These are phyloP conservation scores for Linnaemya tessellans DNA, from an alignment of 2,888 invertebrate species.

Conservation along the genomic window DNA sequence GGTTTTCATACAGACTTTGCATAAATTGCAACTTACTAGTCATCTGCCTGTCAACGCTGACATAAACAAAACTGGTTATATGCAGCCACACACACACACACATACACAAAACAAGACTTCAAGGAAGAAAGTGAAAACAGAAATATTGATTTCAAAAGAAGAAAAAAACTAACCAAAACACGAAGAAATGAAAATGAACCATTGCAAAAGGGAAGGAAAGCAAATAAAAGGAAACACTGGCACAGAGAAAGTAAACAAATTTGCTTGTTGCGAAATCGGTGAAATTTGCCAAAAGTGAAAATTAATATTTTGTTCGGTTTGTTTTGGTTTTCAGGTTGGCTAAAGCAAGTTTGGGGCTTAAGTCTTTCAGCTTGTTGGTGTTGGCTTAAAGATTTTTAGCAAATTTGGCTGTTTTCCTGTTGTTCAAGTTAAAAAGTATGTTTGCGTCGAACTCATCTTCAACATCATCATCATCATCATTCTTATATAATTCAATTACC, in stretches of 20 bases:
- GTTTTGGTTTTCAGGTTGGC: background rate
- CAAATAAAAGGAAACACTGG: conserved; percentile 40
- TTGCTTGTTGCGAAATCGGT: conserved; percentile 3
- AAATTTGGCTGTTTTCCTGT: background rate
- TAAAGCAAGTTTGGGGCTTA: conserved; percentile 33
- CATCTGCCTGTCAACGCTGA: conserved; percentile 70
- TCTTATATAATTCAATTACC: conserved; percentile 4
- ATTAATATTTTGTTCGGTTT: background rate
- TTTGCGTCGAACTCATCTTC: background rate
- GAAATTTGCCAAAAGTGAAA: conserved; percentile 55
- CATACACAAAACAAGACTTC: conserved; percentile 16
- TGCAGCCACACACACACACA: conserved; percentile 40
- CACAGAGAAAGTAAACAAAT: conserved; percentile 54
- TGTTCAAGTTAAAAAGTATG: background rate
- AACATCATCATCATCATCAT: background rate
- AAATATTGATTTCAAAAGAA: conserved; percentile 31
- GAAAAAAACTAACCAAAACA: background rate
- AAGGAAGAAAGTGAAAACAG: conserved; percentile 50
- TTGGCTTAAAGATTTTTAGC: background rate
- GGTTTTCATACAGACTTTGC: conserved; percentile 56
- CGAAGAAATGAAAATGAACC: background rate
- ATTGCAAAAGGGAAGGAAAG: conserved; percentile 36
- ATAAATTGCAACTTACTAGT: conserved; percentile 69
- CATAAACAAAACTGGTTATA: conserved; percentile 67
- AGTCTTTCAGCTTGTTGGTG: conserved; percentile 26